These are phyloP conservation scores for Diarsia dahlii DNA, from an alignment of 2,888 invertebrate species.

Conservation along the genomic window DNA sequence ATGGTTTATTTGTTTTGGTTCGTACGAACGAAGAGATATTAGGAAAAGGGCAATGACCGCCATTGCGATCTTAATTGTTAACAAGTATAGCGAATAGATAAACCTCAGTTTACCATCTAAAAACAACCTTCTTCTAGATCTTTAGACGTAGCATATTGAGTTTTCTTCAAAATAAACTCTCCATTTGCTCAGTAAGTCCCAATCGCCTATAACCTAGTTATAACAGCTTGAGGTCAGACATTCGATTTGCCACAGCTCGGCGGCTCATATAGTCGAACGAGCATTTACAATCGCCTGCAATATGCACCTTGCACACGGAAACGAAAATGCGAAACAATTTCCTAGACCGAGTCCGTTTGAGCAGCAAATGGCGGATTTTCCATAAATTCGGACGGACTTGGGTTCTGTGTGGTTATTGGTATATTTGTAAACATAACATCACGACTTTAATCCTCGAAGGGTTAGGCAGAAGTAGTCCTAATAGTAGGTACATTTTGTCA, in stretches of 20 bases:
- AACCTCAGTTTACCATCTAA: neutral
- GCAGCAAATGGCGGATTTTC: constrained; percentile 65
- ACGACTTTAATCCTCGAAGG: too few species aligned
- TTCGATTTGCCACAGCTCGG: constrained; percentile 53
- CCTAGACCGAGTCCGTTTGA: constrained; percentile 56
- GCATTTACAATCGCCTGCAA: constrained; percentile 57
- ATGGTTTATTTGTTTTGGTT: too few species aligned
- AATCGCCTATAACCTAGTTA: constrained; percentile 8
- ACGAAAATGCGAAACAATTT: constrained; percentile 64
- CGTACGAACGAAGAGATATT: too few species aligned
- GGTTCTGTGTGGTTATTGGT: neutral
- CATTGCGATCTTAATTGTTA: too few species aligned
- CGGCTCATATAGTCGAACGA: constrained; percentile 36
- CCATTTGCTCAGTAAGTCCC: constrained; percentile 18
- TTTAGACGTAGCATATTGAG: neutral
- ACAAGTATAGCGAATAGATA: neutral
- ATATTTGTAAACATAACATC: neutral
- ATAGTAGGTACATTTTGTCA: too few species aligned
- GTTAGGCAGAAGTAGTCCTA: too few species aligned
- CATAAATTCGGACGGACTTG: constrained; percentile 56
- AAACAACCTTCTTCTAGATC: neutral
- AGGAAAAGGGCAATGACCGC: too few species aligned
- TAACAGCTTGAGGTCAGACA: constrained; percentile 44
- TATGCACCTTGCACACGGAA: constrained; percentile 60
- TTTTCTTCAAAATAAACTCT: neutral